phyloP scores from a whole-genome alignment of 2,888 invertebrate genomes.

The Amphimallon solstitiale region DNA sequence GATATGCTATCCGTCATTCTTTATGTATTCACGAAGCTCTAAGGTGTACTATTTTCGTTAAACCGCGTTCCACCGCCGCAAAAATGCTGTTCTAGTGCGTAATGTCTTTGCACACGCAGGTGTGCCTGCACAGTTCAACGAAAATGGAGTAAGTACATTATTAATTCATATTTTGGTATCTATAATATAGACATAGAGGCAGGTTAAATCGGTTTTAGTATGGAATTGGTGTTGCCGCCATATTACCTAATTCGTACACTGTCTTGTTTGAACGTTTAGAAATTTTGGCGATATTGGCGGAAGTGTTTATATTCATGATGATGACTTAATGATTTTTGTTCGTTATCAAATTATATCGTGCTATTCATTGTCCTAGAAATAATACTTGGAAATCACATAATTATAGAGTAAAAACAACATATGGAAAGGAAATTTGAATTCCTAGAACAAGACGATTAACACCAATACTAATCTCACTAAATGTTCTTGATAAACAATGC shows the following conservation, averaged over 20 bases:
- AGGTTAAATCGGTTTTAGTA: slow-evolving; percentile 8
- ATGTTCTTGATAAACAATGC: too few species aligned
- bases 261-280: background rate
- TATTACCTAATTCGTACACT: slow-evolving; percentile 7
- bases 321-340: background rate
- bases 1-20: slow-evolving; percentile 19
- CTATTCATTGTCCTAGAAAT: too few species aligned
- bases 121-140: slow-evolving; percentile 72
- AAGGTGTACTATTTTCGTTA: slow-evolving; percentile 57
- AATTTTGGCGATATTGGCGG: background rate
- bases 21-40: slow-evolving; percentile 29
- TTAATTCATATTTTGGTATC: slow-evolving; percentile 18
- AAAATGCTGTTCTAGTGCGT: slow-evolving; percentile 68
- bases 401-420: too few species aligned
- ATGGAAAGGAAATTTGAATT: too few species aligned
- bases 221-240: slow-evolving; percentile 19
- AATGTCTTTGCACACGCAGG: slow-evolving; percentile 74
- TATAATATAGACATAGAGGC: slow-evolving; percentile 2
- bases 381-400: too few species aligned
- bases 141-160: slow-evolving; percentile 75
- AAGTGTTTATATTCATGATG: background rate
- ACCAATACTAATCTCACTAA: too few species aligned
- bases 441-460: too few species aligned
- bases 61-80: slow-evolving; percentile 67
- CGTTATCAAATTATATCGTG: too few species aligned